phyloP scores from a whole-genome alignment of 2,888 invertebrate species.

The Sepiola atlantica region DNA sequence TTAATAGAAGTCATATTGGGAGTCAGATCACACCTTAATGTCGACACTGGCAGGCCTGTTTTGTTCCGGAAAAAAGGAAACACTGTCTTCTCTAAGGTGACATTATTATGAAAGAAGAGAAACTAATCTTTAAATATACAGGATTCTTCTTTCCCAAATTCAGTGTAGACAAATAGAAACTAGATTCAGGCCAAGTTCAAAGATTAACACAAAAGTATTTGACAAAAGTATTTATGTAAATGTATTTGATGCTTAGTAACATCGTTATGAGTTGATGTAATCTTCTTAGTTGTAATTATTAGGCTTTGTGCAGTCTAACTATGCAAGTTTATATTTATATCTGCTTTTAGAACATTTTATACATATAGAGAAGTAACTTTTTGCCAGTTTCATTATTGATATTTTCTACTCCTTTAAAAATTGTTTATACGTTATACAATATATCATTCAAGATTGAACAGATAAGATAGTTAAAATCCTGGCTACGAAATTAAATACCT shows the following conservation, averaged over 20 bases:
- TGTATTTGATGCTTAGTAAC: neutral
- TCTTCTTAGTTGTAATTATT: neutral
- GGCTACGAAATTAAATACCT: no score
- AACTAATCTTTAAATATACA: neutral
- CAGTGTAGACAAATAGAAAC: neutral
- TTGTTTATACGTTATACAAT: no score
- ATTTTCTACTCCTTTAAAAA: no score
- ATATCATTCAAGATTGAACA: no score
- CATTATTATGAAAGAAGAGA: conserved; percentile 9
- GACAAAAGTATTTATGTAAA: neutral
- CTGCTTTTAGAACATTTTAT: neutral
- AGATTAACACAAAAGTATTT: neutral
- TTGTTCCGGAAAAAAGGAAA: neutral
- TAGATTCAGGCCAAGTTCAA: neutral
- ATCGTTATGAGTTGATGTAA: neutral
- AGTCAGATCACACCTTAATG: conserved; percentile 32
- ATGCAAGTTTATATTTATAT: neutral
- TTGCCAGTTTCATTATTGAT: no score
- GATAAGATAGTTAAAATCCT: no score
- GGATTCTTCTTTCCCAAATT: neutral
- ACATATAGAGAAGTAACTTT: neutral
- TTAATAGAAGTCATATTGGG: neutral
- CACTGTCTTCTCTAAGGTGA: neutral
- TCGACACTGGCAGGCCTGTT: neutral
- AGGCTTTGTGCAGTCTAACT: neutral